A percentile compares a stretch with the other conserved stretches of the same genome.
Conservation (phyloP, 2,888 invertebrate genomes). For the Timema cristinae region DNA sequence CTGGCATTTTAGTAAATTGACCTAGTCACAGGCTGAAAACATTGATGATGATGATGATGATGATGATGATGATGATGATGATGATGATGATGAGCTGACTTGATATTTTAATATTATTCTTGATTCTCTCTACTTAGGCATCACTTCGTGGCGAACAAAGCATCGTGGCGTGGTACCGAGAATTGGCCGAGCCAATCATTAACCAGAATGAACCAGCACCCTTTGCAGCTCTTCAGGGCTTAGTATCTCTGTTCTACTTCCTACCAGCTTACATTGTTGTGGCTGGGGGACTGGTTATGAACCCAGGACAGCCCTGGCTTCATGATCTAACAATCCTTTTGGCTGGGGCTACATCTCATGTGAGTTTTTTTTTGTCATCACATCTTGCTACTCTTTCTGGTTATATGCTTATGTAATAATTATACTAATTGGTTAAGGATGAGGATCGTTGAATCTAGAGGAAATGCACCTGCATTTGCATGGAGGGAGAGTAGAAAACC, state of each 20-base stretch:
- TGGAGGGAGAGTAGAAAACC: too few species aligned
- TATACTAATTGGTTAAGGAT: too few species aligned
- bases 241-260: constrained; percentile 18
- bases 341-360: constrained; percentile 18
- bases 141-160: constrained; percentile 5
- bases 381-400: too few species aligned
- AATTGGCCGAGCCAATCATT: constrained; percentile 16
- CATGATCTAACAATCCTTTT: constrained; percentile 14
- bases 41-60: too few species aligned
- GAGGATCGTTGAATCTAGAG: neutral
- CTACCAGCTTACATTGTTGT: constrained; percentile 10
- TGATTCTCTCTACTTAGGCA: constrained; percentile 7
- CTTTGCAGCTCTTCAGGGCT: constrained; percentile 21
- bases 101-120: neutral
- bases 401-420: too few species aligned
- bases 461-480: too few species aligned
- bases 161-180: constrained; percentile 2
- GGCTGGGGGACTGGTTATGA: constrained; percentile 1
- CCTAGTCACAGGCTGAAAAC: too few species aligned
- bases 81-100: too few species aligned
- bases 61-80: too few species aligned
- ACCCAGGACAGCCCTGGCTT: constrained; percentile 15
- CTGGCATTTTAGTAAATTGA: too few species aligned
- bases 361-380: neutral
- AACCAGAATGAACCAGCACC: constrained; percentile 21